phyloP scores from a whole-genome alignment of 2,888 invertebrate species.

The Lepas anatifera region DNA sequence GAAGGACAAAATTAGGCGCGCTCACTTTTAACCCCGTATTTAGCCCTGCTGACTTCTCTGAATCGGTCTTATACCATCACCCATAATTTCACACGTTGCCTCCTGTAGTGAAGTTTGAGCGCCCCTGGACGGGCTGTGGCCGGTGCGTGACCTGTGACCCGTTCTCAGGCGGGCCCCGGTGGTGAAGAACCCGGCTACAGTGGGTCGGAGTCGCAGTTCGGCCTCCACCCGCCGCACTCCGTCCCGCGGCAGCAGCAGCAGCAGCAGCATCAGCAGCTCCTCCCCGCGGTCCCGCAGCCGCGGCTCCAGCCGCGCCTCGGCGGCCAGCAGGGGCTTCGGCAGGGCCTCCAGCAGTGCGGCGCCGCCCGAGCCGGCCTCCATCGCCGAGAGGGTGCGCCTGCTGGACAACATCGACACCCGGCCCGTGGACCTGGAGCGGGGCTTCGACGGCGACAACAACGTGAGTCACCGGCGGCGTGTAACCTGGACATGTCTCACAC shows the following conservation, averaged over 20 bases:
- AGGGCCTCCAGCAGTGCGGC: too few species aligned
- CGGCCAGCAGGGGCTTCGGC: too few species aligned
- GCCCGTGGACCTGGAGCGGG: neutral
- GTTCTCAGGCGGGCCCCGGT: neutral
- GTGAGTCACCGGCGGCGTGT: neutral
- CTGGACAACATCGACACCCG: neutral
- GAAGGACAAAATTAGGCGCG: too few species aligned
- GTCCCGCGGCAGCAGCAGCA: neutral
- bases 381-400: neutral
- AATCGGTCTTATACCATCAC: too few species aligned
- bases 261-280: too few species aligned
- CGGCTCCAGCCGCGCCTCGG: too few species aligned
- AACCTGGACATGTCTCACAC: too few species aligned
- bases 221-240: neutral
- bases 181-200: neutral
- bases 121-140: neutral
- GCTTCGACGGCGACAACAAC: conserved; percentile 10
- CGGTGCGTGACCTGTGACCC: neutral
- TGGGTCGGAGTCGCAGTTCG: neutral
- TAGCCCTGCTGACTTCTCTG: too few species aligned
- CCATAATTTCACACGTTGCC: too few species aligned
- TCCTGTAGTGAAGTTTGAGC: too few species aligned
- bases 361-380: neutral
- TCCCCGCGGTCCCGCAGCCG: too few species aligned
- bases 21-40: too few species aligned